Evolutionary conservation across 2,797 vertebrate genomes (phyloP), one percentile per base, ranked within the genome.

Genomic region (Capromys pilorides): DNA sequence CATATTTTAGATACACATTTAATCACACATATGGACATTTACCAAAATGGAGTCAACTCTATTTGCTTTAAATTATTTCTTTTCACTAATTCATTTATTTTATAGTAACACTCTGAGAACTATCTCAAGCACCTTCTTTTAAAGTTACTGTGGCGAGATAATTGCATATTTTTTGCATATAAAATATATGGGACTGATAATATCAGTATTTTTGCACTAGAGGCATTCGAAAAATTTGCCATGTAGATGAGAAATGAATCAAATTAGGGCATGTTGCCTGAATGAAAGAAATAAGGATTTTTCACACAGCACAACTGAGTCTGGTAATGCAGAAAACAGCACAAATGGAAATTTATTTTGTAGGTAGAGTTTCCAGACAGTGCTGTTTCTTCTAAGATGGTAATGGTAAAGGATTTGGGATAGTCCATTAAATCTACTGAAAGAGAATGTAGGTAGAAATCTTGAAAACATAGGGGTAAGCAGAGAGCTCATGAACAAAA

Each of bases 211-310:
- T 89, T 79, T 67, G n/a, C 67, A 80, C 26, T 54, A 18, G 67
- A 39, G 21, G 51, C 13, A 6, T 67, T 67, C 11, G 24, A 75
- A 12, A 45, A 28, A 75, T 45, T 75, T 75, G 24, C 13, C 6
- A 73, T 24, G 69, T 41, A 79, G n/a, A 28, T 86, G 36, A 41
- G 66, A 45, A 86, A 57, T 91, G 41, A 69, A 69, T 39, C 0
- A 33, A 24, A 14, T 39, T 88, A 61, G 86, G 78, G 12, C 88
- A 91, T 88, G 41, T 4, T 69, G 2, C 54, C 49, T 80, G 22
- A 31, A 90, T 16, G 31, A 93, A 67, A 94, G 64, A 33, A 75
- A 90, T 91, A 12, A 90, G 7, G 18, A 88, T 77, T 89, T 89
- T 95, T 86, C 41, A 33, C 36, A 88, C 36, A 85, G 51, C 57